Evolutionary conservation across 92 coral and sea anemone genomes (phyloP), one percentile per base, ranked within the genome.

Genomic region (Blastomussa wellsi): DNA sequence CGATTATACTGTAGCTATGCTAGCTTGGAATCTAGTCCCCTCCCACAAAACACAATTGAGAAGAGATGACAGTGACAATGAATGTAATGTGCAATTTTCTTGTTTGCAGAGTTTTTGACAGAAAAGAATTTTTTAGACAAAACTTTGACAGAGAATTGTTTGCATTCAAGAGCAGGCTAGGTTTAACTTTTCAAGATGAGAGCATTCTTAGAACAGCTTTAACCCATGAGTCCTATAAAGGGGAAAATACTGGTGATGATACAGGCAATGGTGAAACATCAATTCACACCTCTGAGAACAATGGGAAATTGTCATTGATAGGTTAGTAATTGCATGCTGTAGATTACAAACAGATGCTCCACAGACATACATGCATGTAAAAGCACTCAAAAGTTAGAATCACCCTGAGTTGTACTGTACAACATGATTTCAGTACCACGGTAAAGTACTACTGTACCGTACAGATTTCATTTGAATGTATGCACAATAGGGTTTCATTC

Each of bases 141-240:
- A 96, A 96, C 86, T 96, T 89, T 78, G 93, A 91, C 22, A 96
- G 88, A 72, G 99, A 96, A 74, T 84, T 96, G 81, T 92, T 86
- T 89, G 95, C 99, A 51, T 96, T 96, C 93, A 92, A 90, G 85
- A 89, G 71, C 79, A 90, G 99, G 39, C 88, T 96, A 38, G 87
- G 92, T 13, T 90, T 96, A 48, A 66, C 70, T 20, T 89, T 88
- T 71, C 88, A 88, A 14, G 93, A 92, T 83, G 93, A 89, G 15
- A 77, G 53, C 28, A 59, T 35, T 32, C 93, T 96, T 44, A 51
- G 78, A 36, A 81, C 86, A 15, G 95, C 96, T 49, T 92, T 96
- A 8, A 92, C 91, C 24, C 99, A 94, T 77, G 95, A 83, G 47
- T 90, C 94, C 20, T 90, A 83, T 74, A 51, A 78, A 47, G 59